Evolutionary conservation across 2,888 invertebrate genomes (phyloP).

Genomic region (Timandra comae): DNA sequence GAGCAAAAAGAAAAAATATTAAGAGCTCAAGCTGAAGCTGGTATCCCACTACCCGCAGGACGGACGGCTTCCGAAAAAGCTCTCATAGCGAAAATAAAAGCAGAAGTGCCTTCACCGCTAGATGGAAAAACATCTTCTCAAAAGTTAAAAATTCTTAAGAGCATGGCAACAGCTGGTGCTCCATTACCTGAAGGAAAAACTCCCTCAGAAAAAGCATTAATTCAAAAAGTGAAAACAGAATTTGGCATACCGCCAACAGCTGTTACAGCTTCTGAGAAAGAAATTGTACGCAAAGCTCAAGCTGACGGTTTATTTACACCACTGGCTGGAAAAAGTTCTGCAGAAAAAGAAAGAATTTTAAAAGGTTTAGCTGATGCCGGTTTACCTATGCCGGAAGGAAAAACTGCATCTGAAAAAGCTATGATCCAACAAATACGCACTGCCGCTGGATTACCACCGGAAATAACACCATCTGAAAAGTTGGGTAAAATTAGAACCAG

Average conservation of each 20-base stretch:
- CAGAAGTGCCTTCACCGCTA: slow-evolving; percentile 20
- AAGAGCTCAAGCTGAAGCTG: slow-evolving; percentile 22
- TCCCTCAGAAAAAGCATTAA: slow-evolving; percentile 23
- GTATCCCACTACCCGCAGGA: slow-evolving; percentile 29
- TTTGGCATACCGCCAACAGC: slow-evolving; percentile 25
- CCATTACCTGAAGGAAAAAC: slow-evolving; percentile 24
- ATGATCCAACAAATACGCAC: slow-evolving; percentile 31
- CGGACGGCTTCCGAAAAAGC: slow-evolving; percentile 32
- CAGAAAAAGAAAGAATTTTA: slow-evolving; percentile 37
- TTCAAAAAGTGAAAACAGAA: slow-evolving; percentile 20
- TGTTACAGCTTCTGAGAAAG: slow-evolving; percentile 26
- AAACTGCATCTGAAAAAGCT: slow-evolving; percentile 37
- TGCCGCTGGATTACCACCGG: slow-evolving; percentile 25
- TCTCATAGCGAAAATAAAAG: slow-evolving; percentile 24
- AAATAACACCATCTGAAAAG: slow-evolving; percentile 37
- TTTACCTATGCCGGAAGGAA: slow-evolving; percentile 39
- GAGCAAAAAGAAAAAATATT: slow-evolving; percentile 25
- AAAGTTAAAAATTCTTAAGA: slow-evolving; percentile 22
- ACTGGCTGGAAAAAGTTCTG: slow-evolving; percentile 31
- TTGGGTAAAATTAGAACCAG: slow-evolving; percentile 31
- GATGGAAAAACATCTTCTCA: slow-evolving; percentile 24
- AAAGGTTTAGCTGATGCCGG: slow-evolving; percentile 36
- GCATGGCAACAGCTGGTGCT: slow-evolving; percentile 16
- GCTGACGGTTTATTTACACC: slow-evolving; percentile 37
- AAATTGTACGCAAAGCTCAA: slow-evolving; percentile 32